Evolutionary conservation across 2,797 vertebrate species (phyloP), one percentile per base, ranked within the genome.

Genomic region (Hyperoplus immaculatus): DNA sequence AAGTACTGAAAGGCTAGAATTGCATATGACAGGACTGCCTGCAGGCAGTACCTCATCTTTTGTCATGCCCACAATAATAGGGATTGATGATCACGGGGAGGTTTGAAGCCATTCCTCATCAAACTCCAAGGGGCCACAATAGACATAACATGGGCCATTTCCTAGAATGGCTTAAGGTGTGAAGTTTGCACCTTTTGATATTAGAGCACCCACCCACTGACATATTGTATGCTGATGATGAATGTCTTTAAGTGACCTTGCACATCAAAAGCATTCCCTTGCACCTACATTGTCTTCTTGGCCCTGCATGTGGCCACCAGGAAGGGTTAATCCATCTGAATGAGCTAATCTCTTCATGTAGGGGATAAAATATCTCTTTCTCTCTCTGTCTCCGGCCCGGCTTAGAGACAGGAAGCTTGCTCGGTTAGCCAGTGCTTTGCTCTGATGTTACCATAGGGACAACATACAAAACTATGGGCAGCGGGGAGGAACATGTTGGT

Each of bases 201-300:
- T 90, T 63, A 58, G 87, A 93, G 78, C 84, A 54, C 81, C 73
- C 75, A 4, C 81, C 73, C 75, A 4, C 87, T 74, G 85, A 85
- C 83, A 73, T 74, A 84, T 83, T 87, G 87, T 85, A 71, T 77
- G 58, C 55, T 3, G 18, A 72, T 82, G 72, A 72, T 78, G 84
- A 89, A 77, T 85, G 80, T 84, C 78, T 83, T 69, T 9, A 6
- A 54, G 71, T 75, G 84, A 77, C 71, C 12, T 50, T 53, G 50
- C 67, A 81, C 90, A 87, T 94, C 84, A 92, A 93, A 92, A 67
- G 85, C 84, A 83, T 90, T 85, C 86, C 84, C 69, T 74, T 43
- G 67, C 60, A 66, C 70, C 77, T 21, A 16, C 9, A 66, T 82
- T 78, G 84, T 89, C 81, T 82, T 70, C 69, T 75, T 75, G 29